Conservation (phyloP, 2,888 invertebrate genomes). For the Nemurella pictetii region DNA sequence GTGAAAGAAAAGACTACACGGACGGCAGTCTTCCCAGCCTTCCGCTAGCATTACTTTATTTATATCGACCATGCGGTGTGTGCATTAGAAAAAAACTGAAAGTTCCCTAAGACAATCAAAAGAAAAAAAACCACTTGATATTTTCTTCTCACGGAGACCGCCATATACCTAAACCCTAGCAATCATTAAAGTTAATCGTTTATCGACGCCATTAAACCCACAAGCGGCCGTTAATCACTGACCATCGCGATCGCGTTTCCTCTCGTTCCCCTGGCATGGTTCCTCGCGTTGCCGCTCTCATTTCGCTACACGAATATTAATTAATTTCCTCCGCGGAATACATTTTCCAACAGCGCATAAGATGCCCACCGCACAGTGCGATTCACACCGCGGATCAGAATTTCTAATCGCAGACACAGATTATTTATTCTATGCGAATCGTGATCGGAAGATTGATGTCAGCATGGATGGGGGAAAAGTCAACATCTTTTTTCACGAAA, state of each 20-base stretch:
- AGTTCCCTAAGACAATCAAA: background rate
- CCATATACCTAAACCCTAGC: no score
- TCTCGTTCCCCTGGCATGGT: background rate
- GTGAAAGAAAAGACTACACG: background rate
- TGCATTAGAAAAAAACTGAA: no score
- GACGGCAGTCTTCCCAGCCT: no score
- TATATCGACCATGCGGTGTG: background rate
- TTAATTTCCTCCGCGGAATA: no score
- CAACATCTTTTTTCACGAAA: no score
- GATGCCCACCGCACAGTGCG: no score
- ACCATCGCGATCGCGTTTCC: background rate
- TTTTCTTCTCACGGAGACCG: background rate
- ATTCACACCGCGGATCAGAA: no score
- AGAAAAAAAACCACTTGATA: background rate
- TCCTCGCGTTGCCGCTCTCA: background rate
- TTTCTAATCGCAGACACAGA: no score
- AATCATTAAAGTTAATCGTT: background rate
- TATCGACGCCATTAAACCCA: background rate
- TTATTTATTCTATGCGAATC: no score
- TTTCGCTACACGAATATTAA: background rate
- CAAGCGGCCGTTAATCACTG: background rate
- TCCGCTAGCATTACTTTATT: background rate
- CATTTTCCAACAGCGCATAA: no score
- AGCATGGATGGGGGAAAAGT: no score
- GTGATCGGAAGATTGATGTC: no score